Conservation (phyloP, 2,113 vertebrate genomes). For the Eleginops maclovinus region DNA sequence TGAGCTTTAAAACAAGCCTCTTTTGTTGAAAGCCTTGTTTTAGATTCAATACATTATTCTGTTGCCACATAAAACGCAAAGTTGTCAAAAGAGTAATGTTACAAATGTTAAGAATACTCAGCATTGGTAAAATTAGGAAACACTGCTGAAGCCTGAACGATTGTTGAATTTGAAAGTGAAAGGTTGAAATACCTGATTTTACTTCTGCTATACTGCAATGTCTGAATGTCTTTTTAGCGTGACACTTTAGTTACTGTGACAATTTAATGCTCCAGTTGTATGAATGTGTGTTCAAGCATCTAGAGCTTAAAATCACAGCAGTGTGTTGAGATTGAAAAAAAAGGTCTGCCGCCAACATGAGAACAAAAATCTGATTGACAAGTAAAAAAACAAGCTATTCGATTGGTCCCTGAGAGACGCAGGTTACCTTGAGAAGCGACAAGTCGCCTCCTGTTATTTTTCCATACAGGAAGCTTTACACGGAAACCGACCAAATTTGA, state of each 20-base stretch:
- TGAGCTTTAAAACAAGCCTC: neutral
- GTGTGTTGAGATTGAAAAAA: conserved; percentile 50
- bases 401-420: conserved; percentile 35
- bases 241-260: conserved; percentile 2
- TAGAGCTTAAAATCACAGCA: conserved; percentile 49
- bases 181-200: conserved; percentile 25
- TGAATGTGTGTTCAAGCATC: conserved; percentile 19
- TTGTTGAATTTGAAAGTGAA: conserved; percentile 33
- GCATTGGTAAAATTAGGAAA: conserved; percentile 8
- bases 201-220: conserved; percentile 7
- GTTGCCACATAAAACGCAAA: neutral
- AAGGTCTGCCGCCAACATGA: conserved; percentile 28
- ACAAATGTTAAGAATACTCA: neutral
- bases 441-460: conserved; percentile 65
- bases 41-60: neutral
- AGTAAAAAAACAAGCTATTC: conserved; percentile 36
- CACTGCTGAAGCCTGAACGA: conserved; percentile 21
- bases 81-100: neutral
- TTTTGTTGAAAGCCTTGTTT: neutral
- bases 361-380: conserved; percentile 58
- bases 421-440: conserved; percentile 49
- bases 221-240: conserved; percentile 14
- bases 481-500: conserved; percentile 64
- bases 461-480: conserved; percentile 65
- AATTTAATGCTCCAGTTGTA: conserved; percentile 8